Evolutionary conservation across 2,888 invertebrate genomes (phyloP), one percentile per base, ranked within the genome.

Genomic region (Netelia inedita): DNA sequence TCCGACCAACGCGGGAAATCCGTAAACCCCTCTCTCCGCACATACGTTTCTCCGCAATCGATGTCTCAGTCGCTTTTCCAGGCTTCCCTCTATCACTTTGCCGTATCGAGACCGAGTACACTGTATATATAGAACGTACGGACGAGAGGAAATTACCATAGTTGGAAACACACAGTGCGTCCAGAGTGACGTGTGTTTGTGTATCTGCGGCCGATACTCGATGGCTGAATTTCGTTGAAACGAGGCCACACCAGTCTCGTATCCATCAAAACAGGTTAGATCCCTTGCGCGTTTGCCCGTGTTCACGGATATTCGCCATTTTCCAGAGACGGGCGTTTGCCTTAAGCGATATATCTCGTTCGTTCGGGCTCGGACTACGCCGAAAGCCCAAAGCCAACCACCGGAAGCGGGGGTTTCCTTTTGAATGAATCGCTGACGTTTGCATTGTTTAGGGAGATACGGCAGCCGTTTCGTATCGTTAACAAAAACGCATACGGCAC

Each of bases 81-180:
- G 28, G 69, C 69, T 69, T 55, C 19, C 28, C 69, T 53, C 69
- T 53, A 69, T 53, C 69, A 69, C 69, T 53, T 69, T 35, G 16
- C 35, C 2, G 16, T 35, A 69, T 69, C 69, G 53, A 69, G 35
- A 53, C 28, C 35, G 9, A 50, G n/a, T 11, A 11, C 16, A 35
- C 35, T 6, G 35, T 35, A 35, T 35, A 35, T 28, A n/a, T 16
- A 55, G 35, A 35, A 16, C 10, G 6, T 35, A 6, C 35, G 35
- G 55, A 55, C 8, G 9, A 21, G 11, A 69, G 53, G 23, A 19
- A 19, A 57, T 57, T 16, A 57, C 19, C 57, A 57, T 57, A 10
- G 6, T 9, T 19, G 57, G 19, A 57, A 19, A 57, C 19, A 57
- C 46, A 46, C 46, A 14, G 46, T 35, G 35, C 35, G 35, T 35